Evolutionary conservation across 2,888 invertebrate genomes (phyloP).

Genomic region (Lasioglossum lativentre): DNA sequence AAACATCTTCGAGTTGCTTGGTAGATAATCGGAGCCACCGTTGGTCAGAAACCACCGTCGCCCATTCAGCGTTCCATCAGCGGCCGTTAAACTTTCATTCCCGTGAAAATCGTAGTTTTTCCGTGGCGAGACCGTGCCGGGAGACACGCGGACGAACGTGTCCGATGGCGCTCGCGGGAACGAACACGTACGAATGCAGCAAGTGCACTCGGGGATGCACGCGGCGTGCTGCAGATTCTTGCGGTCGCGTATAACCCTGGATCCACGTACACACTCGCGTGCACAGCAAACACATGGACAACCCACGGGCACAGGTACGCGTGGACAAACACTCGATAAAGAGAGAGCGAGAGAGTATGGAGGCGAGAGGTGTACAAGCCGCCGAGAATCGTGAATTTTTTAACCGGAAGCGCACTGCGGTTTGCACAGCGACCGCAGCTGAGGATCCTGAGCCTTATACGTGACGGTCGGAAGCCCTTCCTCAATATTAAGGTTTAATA

Average conservation of each 20-base stretch:
- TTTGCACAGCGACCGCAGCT: constrained; percentile 1
- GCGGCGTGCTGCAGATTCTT: constrained; percentile 2
- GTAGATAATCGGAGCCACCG: neutral
- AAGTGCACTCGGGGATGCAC: neutral
- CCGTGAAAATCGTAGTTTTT: constrained; percentile 2
- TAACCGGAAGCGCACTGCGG: constrained; percentile 43
- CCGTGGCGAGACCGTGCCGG: neutral
- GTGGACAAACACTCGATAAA: neutral
- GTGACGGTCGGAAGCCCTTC: constrained; percentile 33
- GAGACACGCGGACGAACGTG: neutral
- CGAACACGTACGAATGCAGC: neutral
- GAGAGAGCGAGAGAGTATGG: neutral
- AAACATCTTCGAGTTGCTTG: neutral
- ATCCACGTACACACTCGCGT: neutral
- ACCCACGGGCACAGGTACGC: neutral
- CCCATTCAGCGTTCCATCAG: neutral
- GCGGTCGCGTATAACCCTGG: neutral
- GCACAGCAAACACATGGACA: neutral
- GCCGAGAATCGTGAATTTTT: constrained; percentile 42
- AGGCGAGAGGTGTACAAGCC: constrained; percentile 24
- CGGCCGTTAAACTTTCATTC: constrained; percentile 7
- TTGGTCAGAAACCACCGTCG: neutral
- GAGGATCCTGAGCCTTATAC: constrained; percentile 16
- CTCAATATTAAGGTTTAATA: constrained; percentile 53
- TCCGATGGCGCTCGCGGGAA: constrained; percentile 4